Percentiles rank a stretch among this genome's conserved stretches.
Evolutionary conservation across 2,888 invertebrate species (phyloP).

Genomic region (Hipparchia semele): DNA sequence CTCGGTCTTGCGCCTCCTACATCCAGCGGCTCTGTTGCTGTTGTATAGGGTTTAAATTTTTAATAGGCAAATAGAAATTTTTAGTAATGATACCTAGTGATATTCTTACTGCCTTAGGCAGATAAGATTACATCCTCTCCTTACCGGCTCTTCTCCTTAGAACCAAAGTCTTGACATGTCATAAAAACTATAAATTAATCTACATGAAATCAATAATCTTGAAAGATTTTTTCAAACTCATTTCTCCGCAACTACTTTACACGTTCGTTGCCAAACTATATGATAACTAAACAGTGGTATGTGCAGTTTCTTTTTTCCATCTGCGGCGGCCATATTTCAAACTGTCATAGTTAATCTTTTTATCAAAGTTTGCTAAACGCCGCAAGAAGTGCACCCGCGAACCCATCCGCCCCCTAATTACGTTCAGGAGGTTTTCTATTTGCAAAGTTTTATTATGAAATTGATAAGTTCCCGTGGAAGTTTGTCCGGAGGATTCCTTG

Average conservation of each 20-base stretch:
- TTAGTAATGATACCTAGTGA: too few relatives aligned
- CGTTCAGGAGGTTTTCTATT: conserved; percentile 60
- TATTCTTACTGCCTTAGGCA: too few relatives aligned
- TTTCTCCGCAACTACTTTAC: not conserved
- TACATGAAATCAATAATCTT: too few relatives aligned
- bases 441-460: conserved; percentile 45
- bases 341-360: conserved; percentile 83
- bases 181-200: too few relatives aligned
- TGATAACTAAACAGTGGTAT: conserved; percentile 42
- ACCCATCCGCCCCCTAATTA: conserved; percentile 76
- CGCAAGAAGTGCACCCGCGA: conserved; percentile 73
- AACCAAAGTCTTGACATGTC: too few relatives aligned
- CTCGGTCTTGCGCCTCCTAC: too few relatives aligned
- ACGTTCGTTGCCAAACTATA: not conserved
- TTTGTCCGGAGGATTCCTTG: conserved; percentile 20
- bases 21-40: too few relatives aligned
- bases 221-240: too few relatives aligned
- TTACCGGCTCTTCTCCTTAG: too few relatives aligned
- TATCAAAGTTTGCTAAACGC: conserved; percentile 82
- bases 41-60: too few relatives aligned
- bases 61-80: too few relatives aligned
- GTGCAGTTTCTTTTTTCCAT: conserved; percentile 74
- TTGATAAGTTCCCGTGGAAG: conserved; percentile 40
- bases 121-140: too few relatives aligned
- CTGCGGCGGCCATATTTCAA: conserved; percentile 81